phyloP scores from a whole-genome alignment of 2,113 vertebrate genomes.

The Oceanodroma tethys region DNA sequence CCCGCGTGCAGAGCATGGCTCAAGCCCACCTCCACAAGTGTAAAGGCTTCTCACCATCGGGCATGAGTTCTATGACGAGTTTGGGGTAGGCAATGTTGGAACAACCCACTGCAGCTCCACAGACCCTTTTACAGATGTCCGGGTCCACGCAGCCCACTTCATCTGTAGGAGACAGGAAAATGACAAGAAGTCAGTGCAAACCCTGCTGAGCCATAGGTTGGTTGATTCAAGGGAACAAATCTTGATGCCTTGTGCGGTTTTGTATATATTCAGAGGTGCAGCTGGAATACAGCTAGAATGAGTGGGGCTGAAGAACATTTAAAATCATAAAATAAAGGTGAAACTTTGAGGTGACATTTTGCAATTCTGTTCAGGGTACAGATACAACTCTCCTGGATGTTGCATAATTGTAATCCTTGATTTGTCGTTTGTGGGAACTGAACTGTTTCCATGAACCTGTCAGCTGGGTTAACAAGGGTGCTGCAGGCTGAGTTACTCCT shows the following conservation, averaged over 20 bases:
- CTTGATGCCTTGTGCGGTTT: neutral
- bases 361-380: neutral
- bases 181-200: neutral
- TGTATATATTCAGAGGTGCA: neutral
- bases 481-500: neutral
- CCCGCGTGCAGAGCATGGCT: neutral
- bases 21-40: neutral
- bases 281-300: neutral
- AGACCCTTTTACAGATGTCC: conserved; percentile 78
- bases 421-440: neutral
- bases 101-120: conserved; percentile 87
- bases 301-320: neutral
- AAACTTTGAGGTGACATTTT: neutral
- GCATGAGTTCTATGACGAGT: conserved; percentile 90
- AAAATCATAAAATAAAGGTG: neutral
- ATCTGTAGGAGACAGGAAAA: conserved; percentile 71
- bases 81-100: conserved; percentile 97
- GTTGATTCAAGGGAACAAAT: neutral
- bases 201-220: rapidly evolving
- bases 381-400: neutral
- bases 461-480: neutral
- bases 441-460: neutral
- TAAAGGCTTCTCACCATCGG: conserved; percentile 79
- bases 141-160: conserved; percentile 92
- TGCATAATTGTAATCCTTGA: neutral